Conservation (phyloP, 2,113 vertebrate genomes). For the Paramormyrops kingsleyae region DNA sequence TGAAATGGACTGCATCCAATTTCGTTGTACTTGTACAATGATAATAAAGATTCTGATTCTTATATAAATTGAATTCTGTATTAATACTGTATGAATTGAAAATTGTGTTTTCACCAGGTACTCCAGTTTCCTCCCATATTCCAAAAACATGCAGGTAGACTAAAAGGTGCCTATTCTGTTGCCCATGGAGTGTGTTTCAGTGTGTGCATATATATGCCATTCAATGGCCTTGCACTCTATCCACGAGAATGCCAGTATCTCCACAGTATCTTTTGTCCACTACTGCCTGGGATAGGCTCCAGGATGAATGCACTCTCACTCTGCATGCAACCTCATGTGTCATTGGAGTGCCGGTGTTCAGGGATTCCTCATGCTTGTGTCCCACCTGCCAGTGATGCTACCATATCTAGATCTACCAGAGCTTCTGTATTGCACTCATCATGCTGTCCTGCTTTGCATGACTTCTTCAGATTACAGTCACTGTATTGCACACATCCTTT, state of each 20-base stretch:
- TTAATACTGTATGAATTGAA: neutral
- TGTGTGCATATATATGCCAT: no score
- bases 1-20: no score
- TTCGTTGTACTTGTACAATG: no score
- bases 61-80: neutral
- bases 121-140: neutral
- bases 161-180: neutral
- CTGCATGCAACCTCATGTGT: neutral
- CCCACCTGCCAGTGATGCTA: neutral
- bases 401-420: neutral
- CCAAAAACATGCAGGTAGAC: neutral
- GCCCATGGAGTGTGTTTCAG: neutral
- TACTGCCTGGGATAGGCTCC: neutral
- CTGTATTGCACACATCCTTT: neutral
- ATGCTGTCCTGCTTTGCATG: neutral
- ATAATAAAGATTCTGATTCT: no score
- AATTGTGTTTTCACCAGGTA: neutral
- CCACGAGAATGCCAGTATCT: neutral
- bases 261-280: neutral
- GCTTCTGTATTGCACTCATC: neutral
- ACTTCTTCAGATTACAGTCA: neutral
- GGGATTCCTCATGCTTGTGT: neutral
- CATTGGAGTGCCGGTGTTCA: neutral
- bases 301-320: neutral
- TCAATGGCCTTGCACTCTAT: neutral